Conservation (phyloP, 2,888 invertebrate species). For the Cynaeus angustus region DNA sequence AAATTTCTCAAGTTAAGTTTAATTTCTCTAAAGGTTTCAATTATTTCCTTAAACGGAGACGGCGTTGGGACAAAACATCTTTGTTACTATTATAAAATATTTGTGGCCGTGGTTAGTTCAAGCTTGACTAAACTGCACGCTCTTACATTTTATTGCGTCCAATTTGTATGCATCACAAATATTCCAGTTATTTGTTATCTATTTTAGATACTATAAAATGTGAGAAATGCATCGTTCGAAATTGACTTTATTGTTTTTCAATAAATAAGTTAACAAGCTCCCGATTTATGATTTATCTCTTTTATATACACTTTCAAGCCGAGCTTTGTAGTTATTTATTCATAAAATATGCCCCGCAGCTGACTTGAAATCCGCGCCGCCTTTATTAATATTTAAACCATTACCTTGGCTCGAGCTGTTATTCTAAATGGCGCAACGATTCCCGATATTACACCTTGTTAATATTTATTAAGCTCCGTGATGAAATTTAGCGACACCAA, state of each 20-base stretch:
- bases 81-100: not conserved
- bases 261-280: conserved; percentile 49
- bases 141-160: conserved; percentile 26
- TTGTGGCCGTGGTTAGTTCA: not conserved
- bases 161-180: conserved; percentile 45
- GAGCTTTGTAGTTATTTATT: conserved; percentile 45
- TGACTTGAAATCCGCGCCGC: conserved; percentile 53
- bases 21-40: too few species aligned
- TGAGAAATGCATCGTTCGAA: conserved; percentile 45
- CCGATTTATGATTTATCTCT: conserved; percentile 49
- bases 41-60: conserved; percentile 26
- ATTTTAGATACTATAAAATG: conserved; percentile 45
- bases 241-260: conserved; percentile 48
- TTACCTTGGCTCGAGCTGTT: conserved; percentile 52
- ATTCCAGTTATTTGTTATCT: conserved; percentile 39
- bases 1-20: conserved; percentile 30
- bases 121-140: conserved; percentile 4
- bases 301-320: conserved; percentile 43
- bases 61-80: not conserved
- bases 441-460: conserved; percentile 56
- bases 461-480: conserved; percentile 54
- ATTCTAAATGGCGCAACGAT: conserved; percentile 56
- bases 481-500: conserved; percentile 52
- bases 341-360: conserved; percentile 54
- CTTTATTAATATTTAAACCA: conserved; percentile 57